These are phyloP conservation scores for Drosophila siamana DNA, from an alignment of 2,888 invertebrate species.

Conservation along the genomic window DNA sequence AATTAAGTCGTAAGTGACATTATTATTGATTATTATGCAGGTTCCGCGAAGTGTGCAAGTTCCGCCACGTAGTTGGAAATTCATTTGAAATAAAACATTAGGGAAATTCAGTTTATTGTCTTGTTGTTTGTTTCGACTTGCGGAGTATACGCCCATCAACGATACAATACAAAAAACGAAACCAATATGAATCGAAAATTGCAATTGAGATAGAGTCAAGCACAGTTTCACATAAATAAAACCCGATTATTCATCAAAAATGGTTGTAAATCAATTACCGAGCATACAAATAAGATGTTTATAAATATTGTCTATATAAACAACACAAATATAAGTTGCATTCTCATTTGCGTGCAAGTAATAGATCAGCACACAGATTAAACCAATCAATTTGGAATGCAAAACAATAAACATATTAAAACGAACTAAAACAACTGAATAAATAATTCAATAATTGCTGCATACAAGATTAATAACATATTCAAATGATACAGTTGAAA, in stretches of 20 bases:
- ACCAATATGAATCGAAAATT: constrained; percentile 3
- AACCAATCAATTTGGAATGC: not conserved
- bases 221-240: constrained; percentile 20
- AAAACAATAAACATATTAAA: not conserved
- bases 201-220: constrained; percentile 31
- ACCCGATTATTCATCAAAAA: not conserved
- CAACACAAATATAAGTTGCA: not conserved
- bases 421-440: not conserved
- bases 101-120: constrained; percentile 61
- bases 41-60: constrained; percentile 66
- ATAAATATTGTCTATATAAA: no score
- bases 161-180: constrained; percentile 14
- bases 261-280: not conserved
- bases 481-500: constrained; percentile 12
- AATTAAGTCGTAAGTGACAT: constrained; percentile 25
- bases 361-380: not conserved
- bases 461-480: not conserved
- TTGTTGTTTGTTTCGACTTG: constrained; percentile 17
- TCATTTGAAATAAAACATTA: constrained; percentile 68
- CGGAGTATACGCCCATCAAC: constrained; percentile 10
- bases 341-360: constrained; percentile 27
- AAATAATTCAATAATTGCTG: not conserved
- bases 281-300: not conserved
- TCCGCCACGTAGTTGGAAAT: constrained; percentile 67
- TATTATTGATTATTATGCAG: constrained; percentile 30